Base-by-base conservation (phyloP, 2,113 vertebrate species). In the Podocnemis expansa region DNA sequence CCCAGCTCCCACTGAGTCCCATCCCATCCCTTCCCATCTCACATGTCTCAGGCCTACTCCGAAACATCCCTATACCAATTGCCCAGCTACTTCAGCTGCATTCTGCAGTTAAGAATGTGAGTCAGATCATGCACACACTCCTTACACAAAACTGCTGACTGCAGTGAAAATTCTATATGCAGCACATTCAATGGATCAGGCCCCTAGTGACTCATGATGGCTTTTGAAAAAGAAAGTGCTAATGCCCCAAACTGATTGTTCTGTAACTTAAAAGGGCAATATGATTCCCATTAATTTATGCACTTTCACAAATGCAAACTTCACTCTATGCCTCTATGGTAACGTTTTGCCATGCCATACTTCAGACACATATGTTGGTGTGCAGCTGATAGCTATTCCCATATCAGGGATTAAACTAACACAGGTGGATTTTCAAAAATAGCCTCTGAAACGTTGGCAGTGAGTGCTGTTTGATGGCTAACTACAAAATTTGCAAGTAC, bases 41-140 rank as follows among this genome's bases (percentile, higher is more conserved):
- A 60, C 49, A n/a, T 60, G 11, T 43, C 73, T 67, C 63, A 41
- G 17, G 10, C 45, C 45, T 25, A 8, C 3, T 43, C 38, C 49
- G 29, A 10, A 0, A 2, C 21, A 29, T 7, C 27, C 41, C 80
- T 47, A 8, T n/a, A n/a, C n/a, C n/a, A n/a, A n/a, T n/a, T n/a
- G n/a, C 10, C 16, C 34, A 80, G 10, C 5, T 4, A 43, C 17
- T 34, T 67, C 4, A 1, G 21, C 25, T 91, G 21, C 34, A 82
- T 22, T 29, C 29, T 29, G 38, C 21, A 78, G 10, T 27, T 11
- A 87, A 83, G n/a, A 38, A 38, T 70, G 10, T 70, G 63, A 70
- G 63, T 70, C n/a, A 70, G 34, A 38, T 70, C 63, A 70, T 52
- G 51, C 51, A 52, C 51, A 82, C 19, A 25, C 6, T 52, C 55